These are phyloP conservation scores for Mechanitis messenoides DNA, from an alignment of 2,888 invertebrate genomes.

Conservation along the genomic window DNA sequence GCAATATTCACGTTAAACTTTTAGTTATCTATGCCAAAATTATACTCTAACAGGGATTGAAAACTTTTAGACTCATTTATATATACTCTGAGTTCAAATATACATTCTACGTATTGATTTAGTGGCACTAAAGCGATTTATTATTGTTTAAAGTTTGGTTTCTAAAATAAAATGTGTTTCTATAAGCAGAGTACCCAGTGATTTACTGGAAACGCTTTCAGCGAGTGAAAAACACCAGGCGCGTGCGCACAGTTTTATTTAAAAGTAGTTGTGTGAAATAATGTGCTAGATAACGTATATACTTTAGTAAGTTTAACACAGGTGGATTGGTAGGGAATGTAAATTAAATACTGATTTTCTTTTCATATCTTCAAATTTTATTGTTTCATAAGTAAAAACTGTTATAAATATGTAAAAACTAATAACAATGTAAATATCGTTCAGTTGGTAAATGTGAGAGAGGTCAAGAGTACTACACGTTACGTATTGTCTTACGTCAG, in stretches of 20 bases:
- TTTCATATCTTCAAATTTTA: no score
- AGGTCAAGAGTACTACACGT: conserved; percentile 17
- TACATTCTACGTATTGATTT: conserved; percentile 22
- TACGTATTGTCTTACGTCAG: conserved; percentile 29
- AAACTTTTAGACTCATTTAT: background rate
- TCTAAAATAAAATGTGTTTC: conserved; percentile 35
- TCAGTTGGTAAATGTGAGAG: background rate
- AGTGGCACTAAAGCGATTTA: conserved; percentile 26
- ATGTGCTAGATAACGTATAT: conserved; percentile 21
- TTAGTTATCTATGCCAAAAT: no score
- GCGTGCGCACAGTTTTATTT: conserved; percentile 30
- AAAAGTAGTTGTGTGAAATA: conserved; percentile 28
- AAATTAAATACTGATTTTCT: background rate
- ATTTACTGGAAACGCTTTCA: conserved; percentile 60
- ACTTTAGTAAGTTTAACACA: conserved; percentile 7
- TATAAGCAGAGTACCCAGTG: conserved; percentile 38
- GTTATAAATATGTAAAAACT: no score
- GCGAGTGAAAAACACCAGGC: conserved; percentile 64
- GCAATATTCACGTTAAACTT: background rate
- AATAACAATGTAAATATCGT: background rate
- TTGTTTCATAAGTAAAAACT: no score
- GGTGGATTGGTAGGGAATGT: background rate
- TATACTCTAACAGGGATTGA: no score
- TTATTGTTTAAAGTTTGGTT: conserved; percentile 33
- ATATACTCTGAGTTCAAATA: conserved; percentile 2